Percentiles rank a stretch among this genome's conserved stretches.
phyloP scores from a whole-genome alignment of 2,797 vertebrate species.

The Leucoraja ocellata region DNA sequence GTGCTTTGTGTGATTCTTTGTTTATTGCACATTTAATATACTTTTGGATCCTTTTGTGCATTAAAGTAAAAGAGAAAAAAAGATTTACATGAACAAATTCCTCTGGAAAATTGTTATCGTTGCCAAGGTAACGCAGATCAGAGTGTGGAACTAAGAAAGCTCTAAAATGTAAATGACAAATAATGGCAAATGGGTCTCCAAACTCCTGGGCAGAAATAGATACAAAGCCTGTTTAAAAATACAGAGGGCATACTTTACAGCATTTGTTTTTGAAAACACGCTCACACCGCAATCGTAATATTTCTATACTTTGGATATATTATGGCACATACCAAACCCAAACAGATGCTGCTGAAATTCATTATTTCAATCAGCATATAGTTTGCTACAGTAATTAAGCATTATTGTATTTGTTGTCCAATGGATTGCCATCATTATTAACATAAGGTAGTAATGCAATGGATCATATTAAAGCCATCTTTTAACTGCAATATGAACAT shows the following conservation, averaged over 20 bases:
- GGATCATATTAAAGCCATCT: not conserved
- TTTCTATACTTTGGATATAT: not conserved
- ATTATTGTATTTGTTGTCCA: not conserved
- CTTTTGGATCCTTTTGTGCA: slow-evolving; percentile 19
- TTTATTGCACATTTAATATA: slow-evolving; percentile 34
- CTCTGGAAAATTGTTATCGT: slow-evolving; percentile 37
- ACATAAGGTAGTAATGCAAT: not conserved
- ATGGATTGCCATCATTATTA: not conserved
- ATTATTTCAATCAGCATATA: not conserved
- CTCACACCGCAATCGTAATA: not conserved
- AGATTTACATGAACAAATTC: slow-evolving; percentile 34
- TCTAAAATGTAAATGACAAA: slow-evolving; percentile 35
- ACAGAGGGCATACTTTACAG: not conserved
- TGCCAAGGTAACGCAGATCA: slow-evolving; percentile 34
- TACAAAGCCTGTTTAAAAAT: slow-evolving; percentile 7
- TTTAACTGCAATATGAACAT: not conserved
- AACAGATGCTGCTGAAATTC: not conserved
- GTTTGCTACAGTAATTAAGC: not conserved
- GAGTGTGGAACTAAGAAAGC: slow-evolving; percentile 16
- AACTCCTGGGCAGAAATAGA: slow-evolving; percentile 7
- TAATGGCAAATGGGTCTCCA: slow-evolving; percentile 2
- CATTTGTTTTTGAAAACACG: slow-evolving; percentile 16
- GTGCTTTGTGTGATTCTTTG: slow-evolving; percentile 23
- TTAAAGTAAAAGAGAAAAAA: slow-evolving; percentile 31
- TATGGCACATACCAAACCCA: not conserved